These are phyloP conservation scores for Apogon hyalosoma DNA, from an alignment of 2,797 vertebrate species.

Conservation along the genomic window DNA sequence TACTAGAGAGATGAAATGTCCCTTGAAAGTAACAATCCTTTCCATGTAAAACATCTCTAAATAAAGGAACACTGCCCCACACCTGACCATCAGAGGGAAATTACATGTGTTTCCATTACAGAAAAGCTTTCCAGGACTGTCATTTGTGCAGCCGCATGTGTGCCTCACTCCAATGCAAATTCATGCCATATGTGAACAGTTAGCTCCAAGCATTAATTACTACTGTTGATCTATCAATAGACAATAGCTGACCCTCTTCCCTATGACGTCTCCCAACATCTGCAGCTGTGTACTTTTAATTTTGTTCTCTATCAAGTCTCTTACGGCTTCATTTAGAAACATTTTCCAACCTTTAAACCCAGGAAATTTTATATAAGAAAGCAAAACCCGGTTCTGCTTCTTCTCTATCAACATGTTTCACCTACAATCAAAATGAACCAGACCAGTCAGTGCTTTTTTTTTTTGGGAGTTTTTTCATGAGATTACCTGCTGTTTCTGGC, in stretches of 20 bases:
- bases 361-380: conserved; percentile 10
- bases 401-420: conserved; percentile 37
- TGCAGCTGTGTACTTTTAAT: conserved; percentile 21
- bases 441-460: conserved; percentile 32
- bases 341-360: conserved; percentile 1
- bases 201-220: conserved; percentile 64
- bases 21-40: conserved; percentile 29
- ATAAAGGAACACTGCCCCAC: conserved; percentile 49
- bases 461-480: conserved; percentile 42
- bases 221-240: conserved; percentile 50
- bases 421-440: conserved; percentile 40
- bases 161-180: conserved; percentile 51
- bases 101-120: conserved; percentile 69
- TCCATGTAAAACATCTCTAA: conserved; percentile 61
- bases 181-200: conserved; percentile 64
- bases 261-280: conserved; percentile 10
- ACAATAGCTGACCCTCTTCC: conserved; percentile 41
- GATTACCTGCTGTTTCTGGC: conserved; percentile 63
- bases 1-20: conserved; percentile 40
- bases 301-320: conserved; percentile 1
- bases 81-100: conserved; percentile 65
- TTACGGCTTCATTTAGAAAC: conserved; percentile 9
- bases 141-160: conserved; percentile 55
- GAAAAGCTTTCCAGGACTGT: conserved; percentile 57
- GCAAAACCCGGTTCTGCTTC: conserved; percentile 18